A percentile compares a stretch with the other conserved stretches of the same genome.
phyloP scores from a whole-genome alignment of 2,888 invertebrate species.

The Cephonodes hylas region DNA sequence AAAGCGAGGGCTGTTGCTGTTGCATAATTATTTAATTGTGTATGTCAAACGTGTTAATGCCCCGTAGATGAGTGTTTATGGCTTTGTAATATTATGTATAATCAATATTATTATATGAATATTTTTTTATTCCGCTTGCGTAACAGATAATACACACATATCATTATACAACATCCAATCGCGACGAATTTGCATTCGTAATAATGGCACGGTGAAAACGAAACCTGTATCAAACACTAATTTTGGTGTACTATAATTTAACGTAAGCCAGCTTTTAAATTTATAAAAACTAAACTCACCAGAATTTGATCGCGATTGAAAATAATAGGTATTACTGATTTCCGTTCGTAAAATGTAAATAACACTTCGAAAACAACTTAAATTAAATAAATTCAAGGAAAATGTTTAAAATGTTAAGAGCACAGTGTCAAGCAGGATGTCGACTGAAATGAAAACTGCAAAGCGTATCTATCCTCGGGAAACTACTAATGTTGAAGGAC shows the following conservation, averaged over 20 bases:
- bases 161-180: conserved; percentile 33
- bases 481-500: conserved; percentile 67
- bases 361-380: conserved; percentile 20
- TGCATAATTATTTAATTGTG: conserved; percentile 36
- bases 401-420: conserved; percentile 44
- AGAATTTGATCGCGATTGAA: background rate
- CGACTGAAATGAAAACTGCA: conserved; percentile 67
- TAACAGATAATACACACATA: conserved; percentile 27
- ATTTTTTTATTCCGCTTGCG: conserved; percentile 36
- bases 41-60: conserved; percentile 45
- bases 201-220: conserved; percentile 12
- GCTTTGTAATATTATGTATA: conserved; percentile 41
- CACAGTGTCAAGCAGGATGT: conserved; percentile 42
- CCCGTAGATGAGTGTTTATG: conserved; percentile 43
- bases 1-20: conserved; percentile 35
- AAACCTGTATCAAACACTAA: background rate
- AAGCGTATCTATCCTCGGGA: conserved; percentile 60
- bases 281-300: background rate
- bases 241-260: background rate
- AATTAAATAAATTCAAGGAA: conserved; percentile 25
- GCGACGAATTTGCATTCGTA: conserved; percentile 25
- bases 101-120: conserved; percentile 34
- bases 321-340: background rate
- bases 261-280: background rate
- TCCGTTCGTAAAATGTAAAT: conserved; percentile 17